These are phyloP conservation scores for Oophaga pumilio DNA, from an alignment of 2,113 vertebrate species.

Conservation along the genomic window DNA sequence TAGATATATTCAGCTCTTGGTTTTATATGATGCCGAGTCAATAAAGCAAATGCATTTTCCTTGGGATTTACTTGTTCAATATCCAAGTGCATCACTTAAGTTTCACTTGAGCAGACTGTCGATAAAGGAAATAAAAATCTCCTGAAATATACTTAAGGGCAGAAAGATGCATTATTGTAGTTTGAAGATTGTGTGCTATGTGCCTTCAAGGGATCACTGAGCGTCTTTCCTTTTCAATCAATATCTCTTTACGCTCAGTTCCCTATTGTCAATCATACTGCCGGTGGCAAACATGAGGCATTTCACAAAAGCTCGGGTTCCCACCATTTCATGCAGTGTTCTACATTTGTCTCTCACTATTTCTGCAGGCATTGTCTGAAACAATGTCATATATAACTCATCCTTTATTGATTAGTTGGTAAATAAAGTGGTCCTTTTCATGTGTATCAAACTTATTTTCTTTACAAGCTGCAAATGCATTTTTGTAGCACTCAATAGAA, in stretches of 20 bases:
- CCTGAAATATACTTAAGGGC: constrained; percentile 58
- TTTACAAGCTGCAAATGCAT: constrained; percentile 68
- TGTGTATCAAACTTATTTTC: constrained; percentile 71
- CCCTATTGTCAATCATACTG: constrained; percentile 54
- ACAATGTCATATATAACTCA: constrained; percentile 69
- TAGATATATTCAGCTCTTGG: constrained; percentile 5
- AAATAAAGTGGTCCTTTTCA: constrained; percentile 74
- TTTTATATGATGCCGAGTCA: constrained; percentile 8
- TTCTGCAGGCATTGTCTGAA: constrained; percentile 69
- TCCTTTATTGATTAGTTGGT: constrained; percentile 75
- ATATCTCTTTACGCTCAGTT: constrained; percentile 58
- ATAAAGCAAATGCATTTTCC: constrained; percentile 38
- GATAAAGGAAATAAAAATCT: constrained; percentile 57
- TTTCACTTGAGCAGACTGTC: constrained; percentile 57
- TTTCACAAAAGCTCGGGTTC: constrained; percentile 42
- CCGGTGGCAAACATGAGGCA: constrained; percentile 52
- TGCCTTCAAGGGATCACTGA: constrained; percentile 56
- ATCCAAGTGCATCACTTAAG: constrained; percentile 51
- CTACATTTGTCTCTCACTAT: constrained; percentile 69
- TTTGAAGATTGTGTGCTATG: constrained; percentile 46
- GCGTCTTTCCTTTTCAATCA: constrained; percentile 54
- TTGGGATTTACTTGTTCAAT: constrained; percentile 39
- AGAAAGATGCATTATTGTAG: constrained; percentile 57
- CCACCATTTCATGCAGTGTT: constrained; percentile 61
- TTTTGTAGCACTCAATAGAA: constrained; percentile 68